Percentiles rank a stretch among this genome's conserved stretches.
phyloP scores from a whole-genome alignment of 2,113 vertebrate species.

The Albula glossodonta region DNA sequence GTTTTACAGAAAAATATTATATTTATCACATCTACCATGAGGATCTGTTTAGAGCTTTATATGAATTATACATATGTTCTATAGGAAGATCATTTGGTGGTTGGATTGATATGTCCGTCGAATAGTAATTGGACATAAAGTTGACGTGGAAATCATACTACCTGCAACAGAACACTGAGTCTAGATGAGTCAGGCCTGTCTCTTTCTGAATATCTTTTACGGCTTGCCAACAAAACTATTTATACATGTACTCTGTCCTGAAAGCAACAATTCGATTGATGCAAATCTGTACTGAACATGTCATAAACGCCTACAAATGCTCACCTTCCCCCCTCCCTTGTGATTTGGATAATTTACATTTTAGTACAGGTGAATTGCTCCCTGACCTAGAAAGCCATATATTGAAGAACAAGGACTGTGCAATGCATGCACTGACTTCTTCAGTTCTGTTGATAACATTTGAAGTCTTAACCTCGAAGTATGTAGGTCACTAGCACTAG shows the following conservation, averaged over 20 bases:
- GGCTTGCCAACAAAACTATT: neutral
- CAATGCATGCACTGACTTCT: neutral
- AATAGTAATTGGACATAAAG: neutral
- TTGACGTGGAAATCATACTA: neutral
- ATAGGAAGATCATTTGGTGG: neutral
- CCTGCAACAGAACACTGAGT: no score
- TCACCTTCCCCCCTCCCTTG: no score
- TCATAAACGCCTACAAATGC: neutral
- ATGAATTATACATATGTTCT: slow-evolving; percentile 14
- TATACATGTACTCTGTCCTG: neutral
- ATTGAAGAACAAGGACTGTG: neutral
- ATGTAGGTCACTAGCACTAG: neutral
- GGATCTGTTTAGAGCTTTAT: neutral
- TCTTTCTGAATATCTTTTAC: neutral
- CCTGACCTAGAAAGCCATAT: neutral
- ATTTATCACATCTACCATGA: slow-evolving; percentile 6
- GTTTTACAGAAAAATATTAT: slow-evolving; percentile 16
- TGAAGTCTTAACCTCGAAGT: neutral
- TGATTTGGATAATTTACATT: no score
- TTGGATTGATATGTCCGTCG: neutral
- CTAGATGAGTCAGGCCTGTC: neutral
- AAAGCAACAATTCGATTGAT: neutral
- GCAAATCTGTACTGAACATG: neutral
- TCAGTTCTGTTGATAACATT: neutral
- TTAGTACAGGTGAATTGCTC: no score